Conservation (phyloP, 2,797 vertebrate genomes). For the Cyprinella venusta region DNA sequence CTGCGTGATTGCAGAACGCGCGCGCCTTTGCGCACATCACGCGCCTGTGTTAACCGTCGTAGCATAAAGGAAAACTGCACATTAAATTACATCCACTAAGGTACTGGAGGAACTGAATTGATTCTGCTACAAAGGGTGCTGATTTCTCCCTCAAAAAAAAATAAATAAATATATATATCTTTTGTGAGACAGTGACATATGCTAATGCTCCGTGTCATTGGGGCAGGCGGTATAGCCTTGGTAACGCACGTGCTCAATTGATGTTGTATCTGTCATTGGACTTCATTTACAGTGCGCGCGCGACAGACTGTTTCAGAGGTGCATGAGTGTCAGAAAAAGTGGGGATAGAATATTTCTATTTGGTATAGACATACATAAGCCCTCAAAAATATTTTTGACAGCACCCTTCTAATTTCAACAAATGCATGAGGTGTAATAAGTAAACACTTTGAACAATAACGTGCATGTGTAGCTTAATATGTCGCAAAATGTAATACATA, state of each 20-base stretch:
- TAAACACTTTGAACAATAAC: neutral
- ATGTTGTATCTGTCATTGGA: slow-evolving; percentile 37
- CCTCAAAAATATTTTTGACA: neutral
- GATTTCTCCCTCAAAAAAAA: slow-evolving; percentile 40
- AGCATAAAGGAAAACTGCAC: slow-evolving; percentile 36
- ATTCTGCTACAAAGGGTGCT: slow-evolving; percentile 36
- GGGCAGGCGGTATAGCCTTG: slow-evolving; percentile 41
- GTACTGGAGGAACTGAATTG: slow-evolving; percentile 18
- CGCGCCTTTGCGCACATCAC: slow-evolving; percentile 29
- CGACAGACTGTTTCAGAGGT: slow-evolving; percentile 11
- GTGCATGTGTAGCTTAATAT: neutral
- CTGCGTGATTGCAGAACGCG: neutral
- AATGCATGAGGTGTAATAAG: neutral
- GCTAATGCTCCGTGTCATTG: slow-evolving; percentile 56
- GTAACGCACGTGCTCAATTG: slow-evolving; percentile 46
- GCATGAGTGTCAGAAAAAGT: slow-evolving; percentile 23
- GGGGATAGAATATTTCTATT: slow-evolving; percentile 1
- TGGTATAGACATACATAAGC: neutral
- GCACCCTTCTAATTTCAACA: neutral
- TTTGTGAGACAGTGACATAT: slow-evolving; percentile 57
- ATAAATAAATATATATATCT: slow-evolving; percentile 10
- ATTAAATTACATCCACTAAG: slow-evolving; percentile 38
- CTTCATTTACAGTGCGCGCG: slow-evolving; percentile 39
- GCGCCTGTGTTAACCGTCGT: slow-evolving; percentile 26
- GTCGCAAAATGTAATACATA: neutral